Base-by-base conservation (phyloP, 2,113 vertebrate species). In the Bambusicola thoracicus region DNA sequence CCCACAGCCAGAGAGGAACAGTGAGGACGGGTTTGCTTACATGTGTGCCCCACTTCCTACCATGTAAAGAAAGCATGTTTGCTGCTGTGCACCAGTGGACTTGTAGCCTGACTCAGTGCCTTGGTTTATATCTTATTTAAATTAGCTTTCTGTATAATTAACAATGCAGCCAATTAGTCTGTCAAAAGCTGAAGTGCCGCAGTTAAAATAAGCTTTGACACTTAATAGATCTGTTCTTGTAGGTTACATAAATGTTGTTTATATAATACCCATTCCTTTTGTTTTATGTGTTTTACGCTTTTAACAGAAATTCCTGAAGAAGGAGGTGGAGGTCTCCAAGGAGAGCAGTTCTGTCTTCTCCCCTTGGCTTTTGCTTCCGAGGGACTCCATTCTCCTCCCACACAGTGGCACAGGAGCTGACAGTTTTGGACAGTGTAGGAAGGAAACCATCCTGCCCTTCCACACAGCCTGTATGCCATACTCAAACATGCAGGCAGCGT, bases 71-170 rank as follows among this genome's bases (percentile, higher is more conserved):
- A 82, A 65, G 44, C 30, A 1, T 61, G 81, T 72, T 56, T 25
- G 32, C 63, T 58, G n/a, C 51, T 70, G 55, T 75, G 59, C 72
- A 83, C 49, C 27, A 13, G 66, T 49, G 70, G 81, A 92, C 87
- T 68, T 43, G 34, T 46, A 81, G 46, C 38, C 72, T 93, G 79
- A 93, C 29, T 59, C 59, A 70, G 25, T 51, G 43, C 72, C 59
- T 63, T 70, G 41, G 59, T 82, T 94, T 94, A 55, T 85, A 59
- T 85, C 66, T 94, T 94, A 90, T 87, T 92, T 81, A 96, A 90
- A 93, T 93, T 93, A 91, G 63, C 11, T 94, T 91, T 92, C 92
- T 90, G 29, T 89, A 63, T 93, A 96, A 91, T 94, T 89, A 95
- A 92, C 38, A 56, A 82, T 0, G 27, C 65, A 96, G 59, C 67